phyloP scores from a whole-genome alignment of 2,888 invertebrate genomes.

The Coremacera marginata region DNA sequence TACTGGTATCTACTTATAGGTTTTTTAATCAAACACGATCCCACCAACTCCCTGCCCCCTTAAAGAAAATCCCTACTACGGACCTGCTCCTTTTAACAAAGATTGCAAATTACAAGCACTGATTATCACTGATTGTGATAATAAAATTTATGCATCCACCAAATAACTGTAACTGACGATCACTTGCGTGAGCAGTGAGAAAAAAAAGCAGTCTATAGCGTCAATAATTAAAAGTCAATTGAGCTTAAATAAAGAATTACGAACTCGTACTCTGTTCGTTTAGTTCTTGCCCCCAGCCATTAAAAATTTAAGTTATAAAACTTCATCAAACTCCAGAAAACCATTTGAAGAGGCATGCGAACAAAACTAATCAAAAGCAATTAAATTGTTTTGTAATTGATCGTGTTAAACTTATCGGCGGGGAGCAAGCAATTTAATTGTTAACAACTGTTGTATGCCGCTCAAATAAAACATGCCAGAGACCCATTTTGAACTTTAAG shows the following conservation, averaged over 20 bases:
- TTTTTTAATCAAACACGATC: no score
- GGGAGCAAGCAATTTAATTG: slow-evolving; percentile 34
- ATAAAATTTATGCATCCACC: no score
- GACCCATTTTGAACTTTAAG: no score
- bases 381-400: slow-evolving; percentile 30
- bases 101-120: no score
- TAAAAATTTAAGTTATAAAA: not conserved
- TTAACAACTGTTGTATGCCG: slow-evolving; percentile 22
- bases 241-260: not conserved
- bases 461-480: not conserved
- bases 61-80: not conserved
- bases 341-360: not conserved
- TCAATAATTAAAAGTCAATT: slow-evolving; percentile 14
- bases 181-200: not conserved
- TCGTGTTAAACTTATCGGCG: slow-evolving; percentile 31
- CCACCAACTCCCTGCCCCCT: no score
- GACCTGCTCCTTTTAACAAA: not conserved
- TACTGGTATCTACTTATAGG: no score
- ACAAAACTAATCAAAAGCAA: not conserved
- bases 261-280: not conserved
- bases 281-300: no score
- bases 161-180: not conserved
- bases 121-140: no score
- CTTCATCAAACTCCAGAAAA: not conserved
- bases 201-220: not conserved